Evolutionary conservation across 2,888 invertebrate species (phyloP), one percentile per base, ranked within the genome.

Genomic region (Hyles lineata): DNA sequence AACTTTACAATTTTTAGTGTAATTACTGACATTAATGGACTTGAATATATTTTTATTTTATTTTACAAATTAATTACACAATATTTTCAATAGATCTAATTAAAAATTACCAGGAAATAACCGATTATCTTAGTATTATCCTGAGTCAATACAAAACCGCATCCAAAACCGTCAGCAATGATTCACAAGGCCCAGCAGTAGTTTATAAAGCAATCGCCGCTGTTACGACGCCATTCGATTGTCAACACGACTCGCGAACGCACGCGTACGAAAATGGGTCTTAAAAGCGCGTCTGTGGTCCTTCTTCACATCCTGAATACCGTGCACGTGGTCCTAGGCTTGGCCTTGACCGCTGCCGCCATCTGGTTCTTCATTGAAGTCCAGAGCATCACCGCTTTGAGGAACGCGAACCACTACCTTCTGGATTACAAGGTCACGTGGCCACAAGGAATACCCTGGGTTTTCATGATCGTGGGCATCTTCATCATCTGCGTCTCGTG

Each of bases 361-460:
- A 87, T 92, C 75, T 93, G 92, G 89, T 92, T 89, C 85, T 92
- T 91, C 78, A 83, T 89, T 2, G 89, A 93, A 77, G 83, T 93
- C 8, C 81, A 88, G 77, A 79, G 82, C 63, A 84, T 93, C 74
- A 91, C 91, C 0, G 86, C 83, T 7, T 76, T 93, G 19, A 80
- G 93, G 9, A 92, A 93, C 76, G 79, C 85, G 59, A 92, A 92
- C 82, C 94, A 94, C 72, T 94, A 94, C 52, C 76, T 92, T 0
- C 81, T 94, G 75, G 93, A 94, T 77, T 94, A 92, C 85, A 89
- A 86, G 21, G 87, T 94, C 74, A 92, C 93, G 75, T 94, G 93
- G 93, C 92, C 93, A 0, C 94, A 94, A 78, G 92, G 90, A 0
- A 85, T 93, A 0, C 94, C 94, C 0, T 94, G 94, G 94, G 81